Conservation (phyloP, 2,113 vertebrate genomes). For the Pelmatolapia mariae region DNA sequence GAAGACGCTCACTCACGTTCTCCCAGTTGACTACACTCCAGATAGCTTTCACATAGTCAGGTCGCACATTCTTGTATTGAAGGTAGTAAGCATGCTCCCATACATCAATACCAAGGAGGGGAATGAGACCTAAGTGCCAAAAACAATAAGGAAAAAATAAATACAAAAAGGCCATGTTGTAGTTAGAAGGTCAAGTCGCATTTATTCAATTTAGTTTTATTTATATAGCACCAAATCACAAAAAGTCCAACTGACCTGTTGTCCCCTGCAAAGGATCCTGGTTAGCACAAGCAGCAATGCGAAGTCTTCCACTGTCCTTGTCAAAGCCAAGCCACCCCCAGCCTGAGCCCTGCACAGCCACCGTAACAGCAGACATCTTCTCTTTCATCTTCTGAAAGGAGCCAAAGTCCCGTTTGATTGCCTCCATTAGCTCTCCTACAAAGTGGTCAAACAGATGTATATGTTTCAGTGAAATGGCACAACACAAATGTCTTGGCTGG, state of each 20-base stretch:
- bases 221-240: not conserved
- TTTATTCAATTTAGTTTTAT: not conserved
- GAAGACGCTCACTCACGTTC: conserved; percentile 84
- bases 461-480: not conserved
- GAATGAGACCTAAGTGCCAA: conserved; percentile 80
- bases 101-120: conserved; percentile 94
- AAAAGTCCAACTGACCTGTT: conserved; percentile 75
- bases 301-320: conserved; percentile 80
- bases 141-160: not conserved
- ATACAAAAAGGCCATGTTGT: not conserved
- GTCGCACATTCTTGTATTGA: conserved; percentile 96
- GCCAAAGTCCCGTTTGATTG: conserved; percentile 92
- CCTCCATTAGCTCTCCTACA: conserved; percentile 87
- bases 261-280: conserved; percentile 95
- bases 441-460: not conserved
- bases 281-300: conserved; percentile 85
- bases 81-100: conserved; percentile 99
- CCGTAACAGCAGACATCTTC: conserved; percentile 82
- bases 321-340: conserved; percentile 96
- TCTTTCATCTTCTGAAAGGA: conserved; percentile 92
- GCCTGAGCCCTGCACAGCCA: conserved; percentile 94
- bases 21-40: conserved; percentile 98
- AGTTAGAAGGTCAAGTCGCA: not conserved
- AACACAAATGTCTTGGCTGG: not conserved
- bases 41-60: conserved; percentile 96